phyloP scores from a whole-genome alignment of 2,797 vertebrate genomes.

The Darevskia mixta region DNA sequence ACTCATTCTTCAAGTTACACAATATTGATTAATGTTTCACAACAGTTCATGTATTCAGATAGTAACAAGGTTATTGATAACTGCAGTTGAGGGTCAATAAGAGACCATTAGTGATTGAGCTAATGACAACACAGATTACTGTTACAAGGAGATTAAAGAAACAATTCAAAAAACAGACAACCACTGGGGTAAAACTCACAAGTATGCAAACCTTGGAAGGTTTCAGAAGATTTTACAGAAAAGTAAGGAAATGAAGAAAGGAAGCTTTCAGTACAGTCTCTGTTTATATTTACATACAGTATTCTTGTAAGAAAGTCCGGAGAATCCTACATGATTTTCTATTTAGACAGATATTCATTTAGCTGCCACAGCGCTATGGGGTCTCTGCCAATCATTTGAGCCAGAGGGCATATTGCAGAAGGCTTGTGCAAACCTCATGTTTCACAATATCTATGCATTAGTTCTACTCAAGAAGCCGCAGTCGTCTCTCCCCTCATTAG shows the following conservation, averaged over 20 bases:
- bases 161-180: background rate
- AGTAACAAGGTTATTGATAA: background rate
- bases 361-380: background rate
- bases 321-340: background rate
- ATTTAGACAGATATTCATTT: too few relatives aligned
- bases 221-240: background rate
- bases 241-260: background rate
- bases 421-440: background rate
- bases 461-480: background rate
- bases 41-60: constrained; percentile 32
- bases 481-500: background rate
- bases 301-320: background rate
- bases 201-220: background rate
- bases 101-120: background rate
- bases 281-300: background rate
- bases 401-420: background rate
- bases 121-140: background rate
- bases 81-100: constrained; percentile 14
- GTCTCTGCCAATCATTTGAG: background rate
- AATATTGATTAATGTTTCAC: constrained; percentile 50
- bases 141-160: constrained; percentile 7
- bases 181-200: background rate
- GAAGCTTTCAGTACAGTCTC: too few relatives aligned
- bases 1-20: constrained; percentile 46
- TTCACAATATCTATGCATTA: background rate